Percentiles rank a stretch among this genome's conserved stretches.
Evolutionary conservation across 2,113 vertebrate genomes (phyloP).

Genomic region (Heterotilapia buettikoferi): DNA sequence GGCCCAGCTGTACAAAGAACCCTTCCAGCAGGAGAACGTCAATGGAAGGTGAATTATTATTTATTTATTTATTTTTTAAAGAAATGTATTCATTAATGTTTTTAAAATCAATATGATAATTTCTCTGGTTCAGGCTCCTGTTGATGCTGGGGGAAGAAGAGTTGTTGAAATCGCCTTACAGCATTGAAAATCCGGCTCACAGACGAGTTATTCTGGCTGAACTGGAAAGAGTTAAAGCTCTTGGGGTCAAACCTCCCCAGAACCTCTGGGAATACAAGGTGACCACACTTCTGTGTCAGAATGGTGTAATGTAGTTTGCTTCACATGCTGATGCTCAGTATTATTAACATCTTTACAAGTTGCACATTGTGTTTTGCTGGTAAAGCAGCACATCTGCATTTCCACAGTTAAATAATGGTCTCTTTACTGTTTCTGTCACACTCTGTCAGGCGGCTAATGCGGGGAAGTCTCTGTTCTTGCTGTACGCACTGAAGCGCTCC

Average conservation of each 20-base stretch:
- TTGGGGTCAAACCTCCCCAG: conserved; percentile 84
- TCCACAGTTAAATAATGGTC: background rate
- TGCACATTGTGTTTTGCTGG: background rate
- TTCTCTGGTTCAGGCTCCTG: conserved; percentile 75
- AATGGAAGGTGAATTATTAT: conserved; percentile 78
- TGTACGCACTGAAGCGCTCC: conserved; percentile 88
- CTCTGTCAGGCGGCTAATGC: conserved; percentile 79
- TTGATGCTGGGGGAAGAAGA: conserved; percentile 86
- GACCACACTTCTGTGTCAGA: background rate
- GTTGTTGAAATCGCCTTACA: conserved; percentile 76
- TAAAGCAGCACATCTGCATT: background rate
- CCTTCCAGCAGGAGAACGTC: conserved; percentile 82
- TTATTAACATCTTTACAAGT: background rate
- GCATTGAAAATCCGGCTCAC: conserved; percentile 80
- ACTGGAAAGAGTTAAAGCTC: conserved; percentile 79
- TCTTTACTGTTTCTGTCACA: background rate
- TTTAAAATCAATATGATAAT: background rate
- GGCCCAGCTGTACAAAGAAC: conserved; percentile 84
- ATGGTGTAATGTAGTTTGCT: background rate
- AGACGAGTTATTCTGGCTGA: conserved; percentile 80
- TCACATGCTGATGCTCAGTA: background rate
- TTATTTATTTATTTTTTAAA: background rate
- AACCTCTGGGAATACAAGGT: conserved; percentile 98
- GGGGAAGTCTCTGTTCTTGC: conserved; percentile 87
- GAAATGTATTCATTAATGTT: background rate